Evolutionary conservation across 2,113 vertebrate species (phyloP).

Genomic region (Silurus meridionalis): DNA sequence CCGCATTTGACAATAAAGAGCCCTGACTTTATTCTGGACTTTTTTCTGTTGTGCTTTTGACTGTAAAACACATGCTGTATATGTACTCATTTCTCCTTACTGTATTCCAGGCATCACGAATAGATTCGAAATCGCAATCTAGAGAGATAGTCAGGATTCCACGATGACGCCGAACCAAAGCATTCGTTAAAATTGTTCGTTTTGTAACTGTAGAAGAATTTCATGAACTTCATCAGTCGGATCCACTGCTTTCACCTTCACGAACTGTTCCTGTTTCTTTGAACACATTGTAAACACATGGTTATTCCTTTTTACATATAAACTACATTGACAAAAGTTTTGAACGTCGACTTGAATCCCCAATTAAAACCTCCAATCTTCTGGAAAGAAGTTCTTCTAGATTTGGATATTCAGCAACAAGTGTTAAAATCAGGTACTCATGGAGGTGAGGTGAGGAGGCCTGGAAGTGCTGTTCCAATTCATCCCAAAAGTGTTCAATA

Average conservation of each 20-base stretch:
- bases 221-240: not conserved
- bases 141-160: not conserved
- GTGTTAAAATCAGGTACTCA: too few relatives aligned
- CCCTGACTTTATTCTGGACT: slow-evolving; percentile 5
- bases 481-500: too few relatives aligned
- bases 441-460: too few relatives aligned
- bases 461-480: too few relatives aligned
- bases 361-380: too few relatives aligned
- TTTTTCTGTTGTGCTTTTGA: not conserved
- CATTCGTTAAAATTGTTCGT: too few relatives aligned
- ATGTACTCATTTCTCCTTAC: slow-evolving; percentile 15
- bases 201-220: not conserved
- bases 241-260: not conserved
- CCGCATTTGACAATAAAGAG: slow-evolving; percentile 63
- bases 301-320: too few relatives aligned
- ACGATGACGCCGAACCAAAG: not conserved
- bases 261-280: not conserved
- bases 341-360: too few relatives aligned
- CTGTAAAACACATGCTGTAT: not conserved
- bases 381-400: too few relatives aligned
- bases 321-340: too few relatives aligned
- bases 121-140: too few relatives aligned
- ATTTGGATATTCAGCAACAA: too few relatives aligned
- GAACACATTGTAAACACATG: not conserved
- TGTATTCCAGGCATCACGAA: slow-evolving; percentile 44